Base-by-base conservation (phyloP, 2,888 invertebrate genomes). In the Himalopsyche kuldschensis region DNA sequence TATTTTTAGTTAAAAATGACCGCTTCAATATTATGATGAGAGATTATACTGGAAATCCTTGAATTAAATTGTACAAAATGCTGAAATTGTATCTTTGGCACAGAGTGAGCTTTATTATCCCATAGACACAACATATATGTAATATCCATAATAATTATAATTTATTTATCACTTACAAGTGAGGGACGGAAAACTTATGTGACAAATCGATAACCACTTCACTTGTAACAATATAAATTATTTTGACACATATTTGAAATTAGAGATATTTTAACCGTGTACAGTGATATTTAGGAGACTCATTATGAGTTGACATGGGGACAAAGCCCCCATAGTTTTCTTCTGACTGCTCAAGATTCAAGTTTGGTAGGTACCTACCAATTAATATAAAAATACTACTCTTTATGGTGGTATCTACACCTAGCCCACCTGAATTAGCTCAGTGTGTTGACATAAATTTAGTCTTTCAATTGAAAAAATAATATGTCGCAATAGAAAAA, bases 31-130 rank as follows among this genome's bases (percentile, higher is more conserved):
- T 77, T 77, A 17, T 55, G 41, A 32, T 82, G 75, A 41, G 31
- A 77, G 17, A 48, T 63, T 63, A 63, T 47, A 78, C 35, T 75
- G 41, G 76, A 55, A 55, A 55, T 55, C 55, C 20, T 55, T 55
- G 10, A 31, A 27, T 75, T 31, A n/a, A 63, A 27, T 82, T 82
- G 82, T 82, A 83, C 24, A 80, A 55, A 79, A 79, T 47, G 79
- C 79, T 83, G 46, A 35, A 80, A 31, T 80, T 76, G 32, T 80
- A 80, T 83, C 83, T 83, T 80, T 83, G 80, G 83, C 78, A 83
- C 79, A 5, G 35, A 63, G 48, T 48, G 30, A 79, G 24, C 48
- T 80, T 79, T 30, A 27, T 77, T 77, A 41, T 77, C 77, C 32
- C 41, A 24, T 77, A 77, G 24, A 31, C 75, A 31, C 31, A 75